phyloP scores from a whole-genome alignment of 1,140 invertebrate species.

The Saccostrea cuccullata region DNA sequence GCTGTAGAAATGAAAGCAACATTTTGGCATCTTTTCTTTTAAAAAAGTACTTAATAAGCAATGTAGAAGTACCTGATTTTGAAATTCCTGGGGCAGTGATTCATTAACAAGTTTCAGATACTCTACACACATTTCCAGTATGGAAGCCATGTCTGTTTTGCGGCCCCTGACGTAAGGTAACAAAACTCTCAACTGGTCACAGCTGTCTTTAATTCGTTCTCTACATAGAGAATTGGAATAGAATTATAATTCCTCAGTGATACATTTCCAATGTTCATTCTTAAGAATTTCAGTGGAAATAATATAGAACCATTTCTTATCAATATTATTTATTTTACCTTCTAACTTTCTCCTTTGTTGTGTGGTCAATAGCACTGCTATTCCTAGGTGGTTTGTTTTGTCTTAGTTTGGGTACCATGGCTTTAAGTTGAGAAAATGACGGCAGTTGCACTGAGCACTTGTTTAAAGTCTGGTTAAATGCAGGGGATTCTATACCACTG shows the following conservation, averaged over 20 bases:
- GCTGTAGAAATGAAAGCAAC: too few relatives aligned
- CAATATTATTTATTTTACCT: conserved; percentile 55
- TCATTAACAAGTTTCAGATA: conserved; percentile 73
- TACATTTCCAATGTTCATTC: too few relatives aligned
- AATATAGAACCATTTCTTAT: not conserved
- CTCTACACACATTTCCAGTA: conserved; percentile 74
- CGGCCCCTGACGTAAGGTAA: conserved; percentile 72
- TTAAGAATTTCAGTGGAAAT: too few relatives aligned
- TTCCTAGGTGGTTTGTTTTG: not conserved
- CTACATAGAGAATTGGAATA: conserved; percentile 49
- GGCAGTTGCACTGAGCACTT: conserved; percentile 20
- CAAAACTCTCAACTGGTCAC: conserved; percentile 72
- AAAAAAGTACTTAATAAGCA: not conserved
- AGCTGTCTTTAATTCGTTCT: conserved; percentile 75
- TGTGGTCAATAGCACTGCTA: conserved; percentile 61
- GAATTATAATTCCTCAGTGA: too few relatives aligned
- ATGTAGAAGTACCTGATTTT: conserved; percentile 64
- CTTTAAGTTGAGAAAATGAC: conserved; percentile 31
- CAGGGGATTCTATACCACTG: conserved; percentile 59
- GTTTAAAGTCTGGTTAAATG: not conserved
- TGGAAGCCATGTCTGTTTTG: conserved; percentile 75
- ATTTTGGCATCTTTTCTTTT: too few relatives aligned
- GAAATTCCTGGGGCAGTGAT: conserved; percentile 69
- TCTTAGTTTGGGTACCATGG: not conserved
- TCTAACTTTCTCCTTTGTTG: conserved; percentile 70